These are phyloP conservation scores for Apostichopus parvimensis DNA, from an alignment of 35 echinoderm and acorn worm species.

Conservation along the genomic window DNA sequence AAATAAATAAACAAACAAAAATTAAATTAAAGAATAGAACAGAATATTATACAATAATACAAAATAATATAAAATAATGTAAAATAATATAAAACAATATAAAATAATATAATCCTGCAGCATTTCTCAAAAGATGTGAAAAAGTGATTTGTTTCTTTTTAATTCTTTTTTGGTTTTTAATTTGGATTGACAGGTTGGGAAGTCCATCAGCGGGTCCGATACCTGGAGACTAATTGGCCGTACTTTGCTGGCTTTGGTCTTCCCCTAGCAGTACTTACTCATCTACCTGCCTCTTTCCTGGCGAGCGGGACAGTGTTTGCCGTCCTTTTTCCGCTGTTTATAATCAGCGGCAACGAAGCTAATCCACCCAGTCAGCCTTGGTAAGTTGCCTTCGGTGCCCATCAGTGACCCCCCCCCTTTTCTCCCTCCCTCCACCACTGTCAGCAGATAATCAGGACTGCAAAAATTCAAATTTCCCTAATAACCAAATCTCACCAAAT, in stretches of 20 bases:
- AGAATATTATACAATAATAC: too few species aligned
- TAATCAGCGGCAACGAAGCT: slow-evolving; percentile 96
- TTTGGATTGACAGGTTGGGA: slow-evolving; percentile 77
- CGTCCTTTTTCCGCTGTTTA: slow-evolving; percentile 88
- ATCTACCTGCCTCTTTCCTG: slow-evolving; percentile 73
- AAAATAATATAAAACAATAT: too few species aligned
- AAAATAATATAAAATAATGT: too few species aligned
- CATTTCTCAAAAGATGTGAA: too few species aligned
- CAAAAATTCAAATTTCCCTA: background rate
- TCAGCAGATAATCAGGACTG: background rate
- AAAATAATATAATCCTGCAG: too few species aligned
- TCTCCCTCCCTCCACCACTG: background rate
- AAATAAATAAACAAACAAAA: too few species aligned
- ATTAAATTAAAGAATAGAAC: too few species aligned
- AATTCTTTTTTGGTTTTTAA: background rate
- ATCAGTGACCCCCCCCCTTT: too few species aligned
- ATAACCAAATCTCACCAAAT: background rate
- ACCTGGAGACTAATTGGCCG: slow-evolving; percentile 93
- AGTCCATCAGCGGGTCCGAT: slow-evolving; percentile 74
- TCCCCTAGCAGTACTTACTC: slow-evolving; percentile 78
- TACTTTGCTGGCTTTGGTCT: slow-evolving; percentile 95
- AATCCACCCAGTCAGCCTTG: slow-evolving; percentile 66
- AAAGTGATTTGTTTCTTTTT: background rate
- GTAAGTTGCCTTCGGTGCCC: slow-evolving; percentile 43
- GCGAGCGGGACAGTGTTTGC: slow-evolving; percentile 83